phyloP scores from a whole-genome alignment of 2,888 invertebrate genomes.

The Crocallis elinguaria region DNA sequence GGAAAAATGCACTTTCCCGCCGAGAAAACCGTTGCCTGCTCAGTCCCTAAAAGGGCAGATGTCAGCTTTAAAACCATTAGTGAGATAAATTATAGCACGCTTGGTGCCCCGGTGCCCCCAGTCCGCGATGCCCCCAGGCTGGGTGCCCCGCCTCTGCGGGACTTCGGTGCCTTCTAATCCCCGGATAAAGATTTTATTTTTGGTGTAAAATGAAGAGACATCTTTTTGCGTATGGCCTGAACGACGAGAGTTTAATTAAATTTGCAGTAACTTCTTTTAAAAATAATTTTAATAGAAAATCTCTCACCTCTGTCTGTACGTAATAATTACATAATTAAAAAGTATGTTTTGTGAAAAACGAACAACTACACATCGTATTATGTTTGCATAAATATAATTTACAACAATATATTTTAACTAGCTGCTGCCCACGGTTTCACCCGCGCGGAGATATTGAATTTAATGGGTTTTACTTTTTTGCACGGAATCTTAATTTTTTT shows the following conservation, averaged over 20 bases:
- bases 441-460: too few relatives aligned
- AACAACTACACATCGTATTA: too few relatives aligned
- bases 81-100: constrained; percentile 70
- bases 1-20: constrained; percentile 48
- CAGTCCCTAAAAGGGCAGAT: constrained; percentile 70
- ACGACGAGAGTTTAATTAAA: constrained; percentile 12
- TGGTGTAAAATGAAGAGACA: constrained; percentile 77
- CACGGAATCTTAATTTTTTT: too few relatives aligned
- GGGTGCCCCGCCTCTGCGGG: constrained; percentile 23
- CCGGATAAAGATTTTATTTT: constrained; percentile 77
- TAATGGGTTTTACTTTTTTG: too few relatives aligned
- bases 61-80: constrained; percentile 79
- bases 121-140: constrained; percentile 24
- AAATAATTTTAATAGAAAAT: too few relatives aligned
- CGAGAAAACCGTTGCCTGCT: constrained; percentile 41
- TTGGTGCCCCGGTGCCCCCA: constrained; percentile 29
- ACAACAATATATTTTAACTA: too few relatives aligned
- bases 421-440: too few relatives aligned
- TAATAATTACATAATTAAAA: too few relatives aligned
- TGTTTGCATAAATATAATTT: too few relatives aligned
- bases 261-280: too few relatives aligned
- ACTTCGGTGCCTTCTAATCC: constrained; percentile 52
- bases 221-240: constrained; percentile 48
- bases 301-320: too few relatives aligned
- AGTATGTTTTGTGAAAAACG: too few relatives aligned